Conservation (phyloP, 2,113 vertebrate genomes). For the Nyctibius bracteatus region DNA sequence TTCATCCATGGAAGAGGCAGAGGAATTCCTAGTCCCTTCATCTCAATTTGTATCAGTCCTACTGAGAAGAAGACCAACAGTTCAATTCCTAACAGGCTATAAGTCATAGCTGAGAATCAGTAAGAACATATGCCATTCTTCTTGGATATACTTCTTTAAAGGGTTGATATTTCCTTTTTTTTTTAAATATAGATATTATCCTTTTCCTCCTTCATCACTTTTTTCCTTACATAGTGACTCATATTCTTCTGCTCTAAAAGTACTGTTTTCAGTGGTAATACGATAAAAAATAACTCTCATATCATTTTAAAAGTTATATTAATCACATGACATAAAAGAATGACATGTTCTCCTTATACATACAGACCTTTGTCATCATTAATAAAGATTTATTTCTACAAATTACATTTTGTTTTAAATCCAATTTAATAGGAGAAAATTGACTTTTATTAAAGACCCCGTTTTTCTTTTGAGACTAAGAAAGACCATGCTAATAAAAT, state of each 20-base stretch:
- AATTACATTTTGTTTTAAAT: slow-evolving; percentile 20
- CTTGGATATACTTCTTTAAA: neutral
- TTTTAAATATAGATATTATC: neutral
- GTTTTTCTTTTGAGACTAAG: slow-evolving; percentile 5
- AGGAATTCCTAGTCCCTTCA: neutral
- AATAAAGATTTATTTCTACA: slow-evolving; percentile 35
- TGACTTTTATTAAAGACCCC: neutral
- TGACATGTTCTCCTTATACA: neutral
- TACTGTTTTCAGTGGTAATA: neutral
- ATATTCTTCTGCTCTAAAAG: neutral
- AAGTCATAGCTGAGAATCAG: neutral
- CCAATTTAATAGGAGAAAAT: neutral
- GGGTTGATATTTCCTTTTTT: neutral
- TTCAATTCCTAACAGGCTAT: neutral
- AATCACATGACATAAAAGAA: slow-evolving; percentile 1
- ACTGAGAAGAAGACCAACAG: neutral
- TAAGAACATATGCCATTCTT: neutral
- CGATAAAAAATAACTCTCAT: slow-evolving; percentile 6
- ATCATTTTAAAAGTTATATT: neutral
- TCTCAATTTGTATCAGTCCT: neutral
- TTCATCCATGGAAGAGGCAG: fast-evolving
- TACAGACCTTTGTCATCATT: neutral
- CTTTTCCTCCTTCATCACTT: neutral
- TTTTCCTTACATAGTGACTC: neutral
- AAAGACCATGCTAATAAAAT: neutral